Evolutionary conservation across 2,113 vertebrate species (phyloP).

Genomic region (Otis tarda): DNA sequence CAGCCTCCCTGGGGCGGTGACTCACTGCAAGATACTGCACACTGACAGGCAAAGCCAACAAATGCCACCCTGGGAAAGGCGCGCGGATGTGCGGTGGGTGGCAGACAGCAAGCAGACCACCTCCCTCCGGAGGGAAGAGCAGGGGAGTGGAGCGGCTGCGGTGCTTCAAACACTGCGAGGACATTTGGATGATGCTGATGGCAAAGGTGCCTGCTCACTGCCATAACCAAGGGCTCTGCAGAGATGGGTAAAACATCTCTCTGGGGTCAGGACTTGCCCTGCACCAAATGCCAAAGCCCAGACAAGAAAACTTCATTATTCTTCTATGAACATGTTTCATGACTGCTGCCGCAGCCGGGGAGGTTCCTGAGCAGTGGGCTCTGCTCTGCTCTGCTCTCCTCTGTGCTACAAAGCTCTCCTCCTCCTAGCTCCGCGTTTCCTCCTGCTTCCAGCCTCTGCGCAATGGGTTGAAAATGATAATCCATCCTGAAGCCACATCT

Average conservation of each 20-base stretch:
- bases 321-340: not conserved
- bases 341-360: not conserved
- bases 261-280: not conserved
- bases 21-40: not conserved
- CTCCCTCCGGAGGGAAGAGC: not conserved
- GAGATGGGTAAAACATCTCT: not conserved
- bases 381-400: no score
- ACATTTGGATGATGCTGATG: rapidly evolving
- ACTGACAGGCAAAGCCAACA: constrained; percentile 4
- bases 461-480: not conserved
- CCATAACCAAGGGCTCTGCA: not conserved
- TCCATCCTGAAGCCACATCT: not conserved
- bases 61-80: not conserved
- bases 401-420: not conserved
- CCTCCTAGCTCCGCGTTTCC: not conserved
- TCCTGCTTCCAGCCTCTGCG: not conserved
- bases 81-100: rapidly evolving
- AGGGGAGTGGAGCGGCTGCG: rapidly evolving
- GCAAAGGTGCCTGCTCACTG: rapidly evolving
- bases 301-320: not conserved
- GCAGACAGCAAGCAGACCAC: not conserved
- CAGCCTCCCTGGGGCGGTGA: not conserved
- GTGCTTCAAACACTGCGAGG: rapidly evolving
- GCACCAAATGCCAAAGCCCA: not conserved
- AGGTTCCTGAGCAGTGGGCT: not conserved